Percentiles rank a stretch among this genome's conserved stretches.
Conservation (phyloP, 2,888 invertebrate genomes). For the Erebia ligea region DNA sequence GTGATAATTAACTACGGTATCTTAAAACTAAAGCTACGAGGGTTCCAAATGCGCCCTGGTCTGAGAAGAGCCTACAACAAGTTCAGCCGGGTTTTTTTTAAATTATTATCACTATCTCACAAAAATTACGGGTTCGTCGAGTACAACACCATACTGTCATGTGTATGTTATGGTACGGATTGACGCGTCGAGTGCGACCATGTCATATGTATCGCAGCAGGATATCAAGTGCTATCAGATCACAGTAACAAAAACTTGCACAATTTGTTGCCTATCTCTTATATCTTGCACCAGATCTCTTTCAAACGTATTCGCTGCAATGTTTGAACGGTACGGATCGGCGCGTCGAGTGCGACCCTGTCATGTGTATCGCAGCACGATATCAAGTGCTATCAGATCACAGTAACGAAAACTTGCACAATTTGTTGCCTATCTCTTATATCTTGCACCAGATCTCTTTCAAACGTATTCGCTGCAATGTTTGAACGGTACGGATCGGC, state of each 20-base stretch:
- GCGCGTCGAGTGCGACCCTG: constrained; percentile 55
- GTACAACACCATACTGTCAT: constrained; percentile 52
- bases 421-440: neutral
- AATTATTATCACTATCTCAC: too few species aligned
- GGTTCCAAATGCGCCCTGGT: too few species aligned
- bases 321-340: constrained; percentile 62
- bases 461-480: constrained; percentile 36
- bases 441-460: constrained; percentile 20
- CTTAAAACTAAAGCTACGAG: too few species aligned
- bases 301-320: constrained; percentile 31
- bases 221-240: constrained; percentile 32
- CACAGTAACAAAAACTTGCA: neutral
- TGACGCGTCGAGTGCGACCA: constrained; percentile 56
- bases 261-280: neutral
- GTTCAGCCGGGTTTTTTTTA: too few species aligned
- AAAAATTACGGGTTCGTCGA: constrained; percentile 55
- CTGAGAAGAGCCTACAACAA: too few species aligned
- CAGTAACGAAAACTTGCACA: neutral
- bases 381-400: constrained; percentile 28
- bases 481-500: constrained; percentile 62
- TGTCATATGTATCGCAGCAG: constrained; percentile 47
- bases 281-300: constrained; percentile 21
- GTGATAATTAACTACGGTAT: too few species aligned
- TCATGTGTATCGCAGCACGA: constrained; percentile 46
- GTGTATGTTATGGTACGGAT: constrained; percentile 60